These are phyloP conservation scores for Philypnodon macrostomus DNA, from an alignment of 2,797 vertebrate genomes.

Conservation along the genomic window DNA sequence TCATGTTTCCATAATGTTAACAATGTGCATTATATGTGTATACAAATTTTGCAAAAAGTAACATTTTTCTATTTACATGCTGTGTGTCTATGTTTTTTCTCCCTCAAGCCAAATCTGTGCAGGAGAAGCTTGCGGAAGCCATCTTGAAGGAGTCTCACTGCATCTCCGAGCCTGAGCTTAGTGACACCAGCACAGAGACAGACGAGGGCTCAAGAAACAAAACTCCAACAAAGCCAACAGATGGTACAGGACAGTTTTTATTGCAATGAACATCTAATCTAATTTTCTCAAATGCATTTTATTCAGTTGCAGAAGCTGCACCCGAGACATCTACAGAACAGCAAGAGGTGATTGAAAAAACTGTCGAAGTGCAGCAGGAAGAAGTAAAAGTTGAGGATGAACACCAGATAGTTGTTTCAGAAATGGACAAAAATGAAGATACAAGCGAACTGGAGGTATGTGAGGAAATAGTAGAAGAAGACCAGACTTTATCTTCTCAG, in stretches of 20 bases:
- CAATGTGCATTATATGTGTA: not conserved
- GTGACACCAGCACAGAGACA: conserved; percentile 70
- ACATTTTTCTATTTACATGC: conserved; percentile 20
- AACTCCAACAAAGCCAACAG: conserved; percentile 27
- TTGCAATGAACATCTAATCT: not conserved
- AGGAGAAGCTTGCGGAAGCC: conserved; percentile 77
- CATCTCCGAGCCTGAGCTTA: conserved; percentile 73
- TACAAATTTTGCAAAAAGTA: not conserved
- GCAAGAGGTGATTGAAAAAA: conserved; percentile 24
- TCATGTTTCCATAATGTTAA: conserved; percentile 1
- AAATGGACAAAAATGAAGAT: conserved; percentile 20
- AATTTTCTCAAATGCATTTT: not conserved
- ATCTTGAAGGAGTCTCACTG: conserved; percentile 53
- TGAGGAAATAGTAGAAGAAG: conserved; percentile 33
- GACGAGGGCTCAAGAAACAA: conserved; percentile 53
- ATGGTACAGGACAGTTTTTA: conserved; percentile 39
- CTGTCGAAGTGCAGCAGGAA: conserved; percentile 7
- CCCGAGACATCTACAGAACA: conserved; percentile 27
- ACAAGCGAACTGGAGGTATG: conserved; percentile 15
- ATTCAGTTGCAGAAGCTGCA: conserved; percentile 46
- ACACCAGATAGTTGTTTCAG: conserved; percentile 6
- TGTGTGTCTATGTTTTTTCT: conserved; percentile 28
- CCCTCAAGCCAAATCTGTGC: conserved; percentile 79
- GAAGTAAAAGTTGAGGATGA: conserved; percentile 32
- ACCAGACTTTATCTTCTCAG: conserved; percentile 23